Base-by-base conservation (phyloP, 2,888 invertebrate genomes). In the Pollenia amentaria region DNA sequence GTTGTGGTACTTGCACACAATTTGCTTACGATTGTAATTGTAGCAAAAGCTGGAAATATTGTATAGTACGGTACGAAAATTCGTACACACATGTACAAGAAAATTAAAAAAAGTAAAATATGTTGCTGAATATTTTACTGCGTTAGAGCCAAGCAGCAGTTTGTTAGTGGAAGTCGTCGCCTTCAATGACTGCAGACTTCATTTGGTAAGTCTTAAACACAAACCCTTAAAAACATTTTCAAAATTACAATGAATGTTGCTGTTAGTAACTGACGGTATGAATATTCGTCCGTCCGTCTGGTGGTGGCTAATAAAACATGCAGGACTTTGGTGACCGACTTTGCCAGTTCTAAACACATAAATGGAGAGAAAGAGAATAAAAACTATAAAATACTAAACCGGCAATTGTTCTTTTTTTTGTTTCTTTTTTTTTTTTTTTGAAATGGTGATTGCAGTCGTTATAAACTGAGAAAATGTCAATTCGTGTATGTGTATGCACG, bases 1-100 rank as follows among this genome's bases (percentile, higher is more conserved):
- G 83, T 80, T 87, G 87, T 72, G 87, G 83, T 73, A 55, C 67
- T 72, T 80, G 76, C 73, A 79, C 55, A 72, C 83, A 82, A 80
- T 84, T 87, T 80, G 80, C 48, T 80, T 62, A 21, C 62, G 67
- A 78, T 79, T 70, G 75, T 64, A 69, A 67, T 60, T 65, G 72
- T 40, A 14, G 16, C n/a, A 67, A 12, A 53, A 16, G n/a, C 38
- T 75, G 62, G 38, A 38, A 29, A 12, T 29, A 29, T 29, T 29
- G 29, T 29, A 29, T 12, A 75, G 4, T 69, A 14, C 9, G 4
- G 10, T 3, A 14, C 10, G 38, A 40, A 4, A 11, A 21, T 3
- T 48, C 16, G 12, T 40, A 38, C 40, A 16, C 21, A 29, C 11
- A 48, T 11, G 11, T 11, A 44, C 44, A 70, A 18, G 3, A 48